Evolutionary conservation across 2,797 vertebrate genomes (phyloP), one percentile per base, ranked within the genome.

Genomic region (Chaetophractus vellerosus): DNA sequence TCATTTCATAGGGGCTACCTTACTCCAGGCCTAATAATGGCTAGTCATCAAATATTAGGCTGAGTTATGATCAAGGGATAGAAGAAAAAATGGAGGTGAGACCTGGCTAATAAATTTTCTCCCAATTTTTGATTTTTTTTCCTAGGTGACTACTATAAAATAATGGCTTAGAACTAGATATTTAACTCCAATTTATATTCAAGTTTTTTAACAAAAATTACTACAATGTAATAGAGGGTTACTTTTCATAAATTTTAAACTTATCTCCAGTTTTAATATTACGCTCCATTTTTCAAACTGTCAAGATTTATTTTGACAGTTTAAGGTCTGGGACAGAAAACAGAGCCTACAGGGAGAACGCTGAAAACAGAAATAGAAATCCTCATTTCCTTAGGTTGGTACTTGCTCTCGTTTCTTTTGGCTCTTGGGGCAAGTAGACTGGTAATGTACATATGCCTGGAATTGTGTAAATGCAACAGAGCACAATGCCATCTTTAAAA

Each of bases 201-300:
- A 55, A 52, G 6, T 41, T 48, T 48, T 86, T 50, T 10, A 12
- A n/a, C n/a, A n/a, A n/a, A 79, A 66, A 81, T 66, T 72, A 88
- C 86, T 79, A 64, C 89, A 76, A 84, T 76, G 38, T 15, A 68
- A 61, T 85, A 91, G 50, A 94, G 88, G 50, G 72, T 82, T 72
- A 55, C 63, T 57, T 94, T 59, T 23, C 36, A 82, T 68, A 95
- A 63, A 41, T 45, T 68, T 89, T 64, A 10, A 94, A 93, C 16
- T 81, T 82, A 41, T 23, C 23, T 88, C 52, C 33, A 89, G 79
- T 78, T 86, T 95, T 36, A 88, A 41, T 36, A 87, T 55, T 78
- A 23, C 11, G 57, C 31, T 86, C 28, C 81, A 4, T 63, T 88
- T 88, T 85, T 64, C 55, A 48, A 63, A 81, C 21, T 88, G 28